Evolutionary conservation across 2,888 invertebrate species (phyloP).

Genomic region (Scrobipalpa atriplicella): DNA sequence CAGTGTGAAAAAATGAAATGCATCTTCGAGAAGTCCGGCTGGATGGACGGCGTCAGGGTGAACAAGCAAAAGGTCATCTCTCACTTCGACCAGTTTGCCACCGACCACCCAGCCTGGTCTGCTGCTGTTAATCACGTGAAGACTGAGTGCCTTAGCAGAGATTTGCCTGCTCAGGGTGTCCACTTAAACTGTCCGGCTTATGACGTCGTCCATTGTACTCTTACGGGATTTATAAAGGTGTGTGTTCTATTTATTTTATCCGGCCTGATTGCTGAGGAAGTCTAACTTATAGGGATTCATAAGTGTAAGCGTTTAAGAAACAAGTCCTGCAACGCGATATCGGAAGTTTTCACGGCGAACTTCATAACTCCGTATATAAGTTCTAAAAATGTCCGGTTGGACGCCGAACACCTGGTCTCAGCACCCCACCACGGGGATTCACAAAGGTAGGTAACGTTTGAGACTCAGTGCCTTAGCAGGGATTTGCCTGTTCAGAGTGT

Average conservation of each 20-base stretch:
- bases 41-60: conserved; percentile 49
- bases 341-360: too few relatives aligned
- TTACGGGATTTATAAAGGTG: conserved; percentile 51
- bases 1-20: conserved; percentile 64
- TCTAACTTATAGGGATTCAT: too few relatives aligned
- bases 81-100: conserved; percentile 52
- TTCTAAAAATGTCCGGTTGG: too few relatives aligned
- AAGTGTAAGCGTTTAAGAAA: too few relatives aligned
- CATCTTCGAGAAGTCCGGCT: conserved; percentile 55
- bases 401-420: too few relatives aligned
- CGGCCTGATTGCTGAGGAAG: too few relatives aligned
- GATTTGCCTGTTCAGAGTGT: conserved; percentile 56
- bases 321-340: too few relatives aligned
- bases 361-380: too few relatives aligned
- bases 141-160: conserved; percentile 47
- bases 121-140: conserved; percentile 52
- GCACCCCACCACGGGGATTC: too few relatives aligned
- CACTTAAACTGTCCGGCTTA: conserved; percentile 60
- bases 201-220: conserved; percentile 56
- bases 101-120: conserved; percentile 55
- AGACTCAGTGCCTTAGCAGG: conserved; percentile 48
- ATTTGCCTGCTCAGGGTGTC: conserved; percentile 55
- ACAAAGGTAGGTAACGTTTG: too few relatives aligned
- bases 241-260: too few relatives aligned
- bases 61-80: conserved; percentile 50